These are phyloP conservation scores for Neoseiulus cucumeris DNA, from an alignment of 1,140 invertebrate genomes.

Conservation along the genomic window DNA sequence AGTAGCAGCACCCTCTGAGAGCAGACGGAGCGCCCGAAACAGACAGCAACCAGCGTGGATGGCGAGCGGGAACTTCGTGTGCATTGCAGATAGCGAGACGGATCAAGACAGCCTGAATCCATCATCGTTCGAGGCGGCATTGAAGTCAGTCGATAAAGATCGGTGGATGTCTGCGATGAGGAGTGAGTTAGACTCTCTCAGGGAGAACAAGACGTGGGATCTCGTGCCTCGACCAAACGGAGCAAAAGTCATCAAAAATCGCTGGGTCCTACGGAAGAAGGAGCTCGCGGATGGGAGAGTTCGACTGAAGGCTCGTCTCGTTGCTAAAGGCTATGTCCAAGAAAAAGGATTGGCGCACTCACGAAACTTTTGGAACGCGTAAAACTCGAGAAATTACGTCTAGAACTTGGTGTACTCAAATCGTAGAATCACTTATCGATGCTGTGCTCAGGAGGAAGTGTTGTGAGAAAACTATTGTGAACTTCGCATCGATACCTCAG, in stretches of 20 bases:
- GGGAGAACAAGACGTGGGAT: slow-evolving; percentile 6
- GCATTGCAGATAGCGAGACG: background rate
- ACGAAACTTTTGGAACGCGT: slow-evolving; percentile 16
- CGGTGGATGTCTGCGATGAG: slow-evolving; percentile 14
- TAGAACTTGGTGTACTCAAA: too few species aligned
- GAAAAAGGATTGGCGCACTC: too few species aligned
- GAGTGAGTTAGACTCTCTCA: slow-evolving; percentile 6
- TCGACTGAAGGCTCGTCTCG: slow-evolving; percentile 13
- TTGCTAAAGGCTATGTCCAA: slow-evolving; percentile 8
- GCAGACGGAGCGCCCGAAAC: too few species aligned
- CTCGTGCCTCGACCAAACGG: background rate
- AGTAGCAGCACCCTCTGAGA: too few species aligned
- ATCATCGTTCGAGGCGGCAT: slow-evolving; percentile 12
- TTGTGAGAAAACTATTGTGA: too few species aligned
- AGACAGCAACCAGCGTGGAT: too few species aligned
- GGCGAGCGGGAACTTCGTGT: too few species aligned
- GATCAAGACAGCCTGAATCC: background rate
- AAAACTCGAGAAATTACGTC: background rate
- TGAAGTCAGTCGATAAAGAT: background rate
- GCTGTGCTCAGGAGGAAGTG: too few species aligned
- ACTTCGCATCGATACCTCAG: too few species aligned
- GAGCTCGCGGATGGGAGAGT: slow-evolving; percentile 12
- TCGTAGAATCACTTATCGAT: too few species aligned
- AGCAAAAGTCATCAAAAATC: background rate
- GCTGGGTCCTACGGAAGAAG: slow-evolving; percentile 17